phyloP scores from a whole-genome alignment of 2,888 invertebrate genomes.

The Acronicta aceris region DNA sequence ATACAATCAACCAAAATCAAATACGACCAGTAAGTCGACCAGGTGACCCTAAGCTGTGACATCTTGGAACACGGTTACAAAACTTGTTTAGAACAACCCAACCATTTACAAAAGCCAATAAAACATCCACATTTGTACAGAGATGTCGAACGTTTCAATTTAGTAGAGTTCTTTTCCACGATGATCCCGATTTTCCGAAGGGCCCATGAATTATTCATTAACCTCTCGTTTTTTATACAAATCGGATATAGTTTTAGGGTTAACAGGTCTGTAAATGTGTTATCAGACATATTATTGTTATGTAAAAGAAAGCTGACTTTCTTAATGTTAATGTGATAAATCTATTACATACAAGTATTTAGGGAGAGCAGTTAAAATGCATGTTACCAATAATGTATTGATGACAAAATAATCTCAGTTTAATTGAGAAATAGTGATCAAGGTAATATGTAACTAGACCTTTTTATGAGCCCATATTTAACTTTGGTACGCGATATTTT shows the following conservation, averaged over 20 bases:
- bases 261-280: constrained; percentile 46
- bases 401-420: constrained; percentile 11
- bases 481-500: too few species aligned
- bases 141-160: constrained; percentile 29
- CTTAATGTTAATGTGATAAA: constrained; percentile 35
- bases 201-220: constrained; percentile 59
- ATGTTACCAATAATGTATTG: constrained; percentile 11
- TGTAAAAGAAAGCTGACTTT: constrained; percentile 55
- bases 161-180: constrained; percentile 29
- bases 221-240: constrained; percentile 44
- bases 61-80: constrained; percentile 57
- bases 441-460: constrained; percentile 14
- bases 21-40: constrained; percentile 33
- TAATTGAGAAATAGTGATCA: constrained; percentile 20
- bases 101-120: constrained; percentile 34
- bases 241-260: constrained; percentile 61
- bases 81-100: constrained; percentile 50
- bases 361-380: constrained; percentile 39
- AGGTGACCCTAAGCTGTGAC: constrained; percentile 52
- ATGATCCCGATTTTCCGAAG: constrained; percentile 49
- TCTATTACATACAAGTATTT: constrained; percentile 33
- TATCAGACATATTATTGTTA: constrained; percentile 47
- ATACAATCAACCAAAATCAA: constrained; percentile 48
- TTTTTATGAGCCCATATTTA: neutral
- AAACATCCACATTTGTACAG: constrained; percentile 10